Base-by-base conservation (phyloP, 2,888 invertebrate species). In the Lydus trimaculatus region DNA sequence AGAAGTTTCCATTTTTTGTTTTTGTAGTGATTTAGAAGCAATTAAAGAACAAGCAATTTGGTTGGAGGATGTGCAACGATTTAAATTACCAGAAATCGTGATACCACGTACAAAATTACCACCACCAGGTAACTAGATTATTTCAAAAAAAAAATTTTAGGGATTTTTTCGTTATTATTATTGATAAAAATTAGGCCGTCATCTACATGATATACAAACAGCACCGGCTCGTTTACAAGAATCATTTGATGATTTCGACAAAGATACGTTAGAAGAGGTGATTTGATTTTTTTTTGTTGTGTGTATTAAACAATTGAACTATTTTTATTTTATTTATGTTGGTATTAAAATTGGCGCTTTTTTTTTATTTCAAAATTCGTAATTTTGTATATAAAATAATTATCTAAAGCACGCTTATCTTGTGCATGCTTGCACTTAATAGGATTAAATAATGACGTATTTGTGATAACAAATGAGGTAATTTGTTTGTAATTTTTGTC, bases 61-160 rank as follows among this genome's bases (percentile, higher is more conserved):
- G 94, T 90, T 92, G 79, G 94, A 94, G 69, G 93, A 94, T 67
- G 85, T 88, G 1, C 90, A 91, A 77, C 87, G 87, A 64, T 94
- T 92, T 91, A 87, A 88, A 78, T 81, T 95, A 65, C 94, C 94
- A 0, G 91, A 92, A 70, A 80, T 92, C 63, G 82, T 87, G 7
- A 86, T 91, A 56, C 87, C 89, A 36, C 87, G 90, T 70, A 91
- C 91, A 0, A 91, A 91, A 79, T 84, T 94, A 63, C 94, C 94
- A 7, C 90, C 91, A 23, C 89, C 91, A 72, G 88, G 88, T 88
- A 82, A 80, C 75, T 72, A 43, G 20, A 73, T 69, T 48, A 39
- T 58, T n/a, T 39, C 33, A 13, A 20, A 20, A 59, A 64, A 48
- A 56, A 33, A 17, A 43, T 43, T 15, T 43, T 17, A 17, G n/a